Evolutionary conservation across 2,797 vertebrate species (phyloP).

Genomic region (Hephaestus fuliginosus): DNA sequence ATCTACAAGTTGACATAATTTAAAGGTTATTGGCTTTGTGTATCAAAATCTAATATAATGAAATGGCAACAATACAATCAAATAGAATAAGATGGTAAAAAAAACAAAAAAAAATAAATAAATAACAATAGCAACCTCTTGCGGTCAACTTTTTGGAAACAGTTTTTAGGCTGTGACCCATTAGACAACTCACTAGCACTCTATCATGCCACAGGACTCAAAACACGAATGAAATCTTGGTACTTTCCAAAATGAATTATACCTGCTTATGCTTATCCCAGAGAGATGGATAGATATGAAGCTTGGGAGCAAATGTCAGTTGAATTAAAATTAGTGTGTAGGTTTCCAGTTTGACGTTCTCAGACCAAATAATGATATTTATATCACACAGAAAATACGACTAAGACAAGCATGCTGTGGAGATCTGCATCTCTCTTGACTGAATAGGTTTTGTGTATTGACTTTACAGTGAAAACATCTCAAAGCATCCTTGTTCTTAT

Average conservation of each 20-base stretch:
- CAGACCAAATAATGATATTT: slow-evolving; percentile 18
- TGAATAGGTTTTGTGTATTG: background rate
- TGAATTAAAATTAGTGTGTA: slow-evolving; percentile 11
- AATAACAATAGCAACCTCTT: background rate
- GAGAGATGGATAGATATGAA: background rate
- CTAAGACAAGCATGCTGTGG: background rate
- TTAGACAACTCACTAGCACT: background rate
- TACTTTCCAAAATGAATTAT: background rate
- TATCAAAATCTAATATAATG: background rate
- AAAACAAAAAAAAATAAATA: background rate
- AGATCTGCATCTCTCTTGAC: background rate
- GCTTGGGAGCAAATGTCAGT: background rate
- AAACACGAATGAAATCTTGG: background rate
- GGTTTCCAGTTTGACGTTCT: slow-evolving; percentile 15
- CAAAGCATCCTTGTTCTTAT: background rate
- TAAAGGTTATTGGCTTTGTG: background rate
- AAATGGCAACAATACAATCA: background rate
- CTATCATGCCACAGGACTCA: background rate
- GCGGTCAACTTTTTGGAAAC: background rate
- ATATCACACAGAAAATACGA: background rate
- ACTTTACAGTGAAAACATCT: background rate
- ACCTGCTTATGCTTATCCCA: background rate
- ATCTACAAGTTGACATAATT: background rate
- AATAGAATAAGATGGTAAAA: background rate
- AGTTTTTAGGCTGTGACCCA: background rate